phyloP scores from a whole-genome alignment of 2,888 invertebrate species.

The Hypselothyrea guttata region DNA sequence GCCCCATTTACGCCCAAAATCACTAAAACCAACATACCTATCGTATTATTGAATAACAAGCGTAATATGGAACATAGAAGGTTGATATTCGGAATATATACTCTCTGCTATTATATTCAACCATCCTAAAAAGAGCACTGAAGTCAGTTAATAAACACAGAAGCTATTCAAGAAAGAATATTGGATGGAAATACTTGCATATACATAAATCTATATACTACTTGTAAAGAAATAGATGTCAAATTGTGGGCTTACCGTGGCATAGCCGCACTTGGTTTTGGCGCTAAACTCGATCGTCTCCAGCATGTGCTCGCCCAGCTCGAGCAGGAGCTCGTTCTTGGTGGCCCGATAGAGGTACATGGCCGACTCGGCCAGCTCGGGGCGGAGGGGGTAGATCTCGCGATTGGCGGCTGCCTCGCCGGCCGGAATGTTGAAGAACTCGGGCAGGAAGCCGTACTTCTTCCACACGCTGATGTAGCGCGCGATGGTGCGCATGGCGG shows the following conservation, averaged over 20 bases:
- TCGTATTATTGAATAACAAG: too few relatives aligned
- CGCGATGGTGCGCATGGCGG: conserved; percentile 95
- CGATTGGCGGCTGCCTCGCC: conserved; percentile 92
- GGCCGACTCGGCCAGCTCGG: conserved; percentile 97
- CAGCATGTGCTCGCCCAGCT: conserved; percentile 96
- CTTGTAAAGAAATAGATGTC: neutral
- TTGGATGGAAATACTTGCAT: too few relatives aligned
- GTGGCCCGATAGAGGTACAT: conserved; percentile 98
- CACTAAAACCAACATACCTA: too few relatives aligned
- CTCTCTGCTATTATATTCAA: too few relatives aligned
- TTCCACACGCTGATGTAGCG: conserved; percentile 99
- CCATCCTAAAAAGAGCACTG: too few relatives aligned
- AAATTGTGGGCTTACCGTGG: conserved; percentile 87
- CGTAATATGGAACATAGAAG: too few relatives aligned
- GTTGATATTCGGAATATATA: too few relatives aligned
- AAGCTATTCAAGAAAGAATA: too few relatives aligned
- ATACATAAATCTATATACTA: too few relatives aligned
- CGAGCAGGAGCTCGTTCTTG: conserved; percentile 94
- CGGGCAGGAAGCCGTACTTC: conserved; percentile 98
- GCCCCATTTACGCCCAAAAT: too few relatives aligned
- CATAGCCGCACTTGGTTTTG: conserved; percentile 97
- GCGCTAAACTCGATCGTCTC: conserved; percentile 96
- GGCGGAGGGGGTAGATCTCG: conserved; percentile 95
- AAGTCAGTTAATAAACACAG: too few relatives aligned
- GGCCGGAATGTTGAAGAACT: conserved; percentile 97